These are phyloP conservation scores for Apamea anceps DNA, from an alignment of 2,888 invertebrate species.

Conservation along the genomic window DNA sequence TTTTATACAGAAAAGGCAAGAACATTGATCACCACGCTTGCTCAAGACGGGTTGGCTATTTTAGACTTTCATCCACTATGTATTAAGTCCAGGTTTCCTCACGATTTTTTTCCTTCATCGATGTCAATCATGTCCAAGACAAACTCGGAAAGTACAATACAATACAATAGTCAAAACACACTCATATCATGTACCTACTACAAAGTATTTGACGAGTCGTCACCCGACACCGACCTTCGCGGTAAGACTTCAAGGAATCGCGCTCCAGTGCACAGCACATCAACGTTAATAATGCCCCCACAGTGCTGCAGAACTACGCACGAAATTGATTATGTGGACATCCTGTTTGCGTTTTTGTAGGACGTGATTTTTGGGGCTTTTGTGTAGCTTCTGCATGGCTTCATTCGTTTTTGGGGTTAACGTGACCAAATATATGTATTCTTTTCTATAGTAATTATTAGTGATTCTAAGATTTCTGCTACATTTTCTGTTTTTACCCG, in stretches of 20 bases:
- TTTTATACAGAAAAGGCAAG: no score
- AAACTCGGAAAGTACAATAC: not conserved
- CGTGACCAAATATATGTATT: not conserved
- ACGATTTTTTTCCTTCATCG: not conserved
- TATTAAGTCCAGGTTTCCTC: not conserved
- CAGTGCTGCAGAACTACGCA: slow-evolving; percentile 19
- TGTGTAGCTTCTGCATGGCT: slow-evolving; percentile 6
- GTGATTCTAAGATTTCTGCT: no score
- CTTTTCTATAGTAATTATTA: no score
- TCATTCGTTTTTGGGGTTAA: not conserved
- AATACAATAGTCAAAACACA: slow-evolving; percentile 5
- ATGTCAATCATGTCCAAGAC: not conserved
- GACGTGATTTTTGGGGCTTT: slow-evolving; percentile 5
- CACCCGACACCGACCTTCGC: slow-evolving; percentile 57
- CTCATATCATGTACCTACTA: slow-evolving; percentile 1
- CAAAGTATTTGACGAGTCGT: slow-evolving; percentile 12
- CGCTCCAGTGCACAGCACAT: slow-evolving; percentile 47
- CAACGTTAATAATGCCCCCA: slow-evolving; percentile 13
- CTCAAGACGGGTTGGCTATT: not conserved
- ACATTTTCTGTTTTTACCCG: no score
- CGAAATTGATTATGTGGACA: slow-evolving; percentile 26
- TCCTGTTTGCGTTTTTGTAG: slow-evolving; percentile 24
- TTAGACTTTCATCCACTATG: not conserved
- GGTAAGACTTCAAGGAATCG: slow-evolving; percentile 51
- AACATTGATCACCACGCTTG: not conserved